These are phyloP conservation scores for Drosophila mulleri DNA, from an alignment of 2,888 invertebrate genomes.

Conservation along the genomic window DNA sequence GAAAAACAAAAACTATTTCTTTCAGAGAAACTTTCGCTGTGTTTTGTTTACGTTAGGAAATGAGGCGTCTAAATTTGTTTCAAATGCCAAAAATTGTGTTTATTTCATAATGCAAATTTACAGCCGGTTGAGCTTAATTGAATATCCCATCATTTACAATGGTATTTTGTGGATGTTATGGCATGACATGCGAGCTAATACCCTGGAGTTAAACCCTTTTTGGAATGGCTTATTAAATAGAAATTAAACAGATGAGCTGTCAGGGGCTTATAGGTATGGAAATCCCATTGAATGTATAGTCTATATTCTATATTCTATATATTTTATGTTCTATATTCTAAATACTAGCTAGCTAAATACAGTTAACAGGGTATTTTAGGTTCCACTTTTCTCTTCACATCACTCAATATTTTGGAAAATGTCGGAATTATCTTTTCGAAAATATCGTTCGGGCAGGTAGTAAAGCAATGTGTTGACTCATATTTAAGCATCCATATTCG, in stretches of 20 bases:
- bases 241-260: background rate
- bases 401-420: background rate
- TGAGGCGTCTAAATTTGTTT: conserved; percentile 14
- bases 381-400: no score
- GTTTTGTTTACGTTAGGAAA: conserved; percentile 16
- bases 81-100: conserved; percentile 13
- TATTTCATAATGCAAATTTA: conserved; percentile 10
- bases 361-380: background rate
- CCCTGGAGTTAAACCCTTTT: background rate
- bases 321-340: background rate
- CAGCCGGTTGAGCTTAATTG: conserved; percentile 8
- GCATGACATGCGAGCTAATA: background rate
- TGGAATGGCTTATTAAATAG: background rate
- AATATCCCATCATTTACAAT: conserved; percentile 9
- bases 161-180: background rate
- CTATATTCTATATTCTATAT: background rate
- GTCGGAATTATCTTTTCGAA: background rate
- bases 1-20: conserved; percentile 1
- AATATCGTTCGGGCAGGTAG: conserved; percentile 7
- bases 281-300: no score
- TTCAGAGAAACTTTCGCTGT: conserved; percentile 9
- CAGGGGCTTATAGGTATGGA: no score
- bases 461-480: conserved; percentile 1
- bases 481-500: background rate
- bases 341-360: background rate